phyloP scores from a whole-genome alignment of 2,797 vertebrate genomes.

The Pagetopsis macropterus region DNA sequence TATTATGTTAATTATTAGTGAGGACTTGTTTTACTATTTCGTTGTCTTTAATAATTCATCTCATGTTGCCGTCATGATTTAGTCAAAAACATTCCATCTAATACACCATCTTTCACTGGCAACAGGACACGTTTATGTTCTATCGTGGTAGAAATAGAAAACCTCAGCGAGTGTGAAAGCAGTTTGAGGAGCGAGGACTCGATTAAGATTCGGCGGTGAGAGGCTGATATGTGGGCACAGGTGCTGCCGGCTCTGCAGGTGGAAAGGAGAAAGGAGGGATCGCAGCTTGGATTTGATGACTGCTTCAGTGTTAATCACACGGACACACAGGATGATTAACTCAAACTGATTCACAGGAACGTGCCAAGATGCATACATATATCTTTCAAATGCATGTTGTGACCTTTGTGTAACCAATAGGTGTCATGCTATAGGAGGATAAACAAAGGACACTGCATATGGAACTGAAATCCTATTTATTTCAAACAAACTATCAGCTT shows the following conservation, averaged over 20 bases:
- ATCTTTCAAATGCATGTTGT: neutral
- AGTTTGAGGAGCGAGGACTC: constrained; percentile 25
- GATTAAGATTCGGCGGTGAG: constrained; percentile 39
- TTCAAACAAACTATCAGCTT: too few relatives aligned
- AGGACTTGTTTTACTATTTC: neutral
- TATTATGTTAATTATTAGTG: neutral
- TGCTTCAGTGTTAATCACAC: constrained; percentile 14
- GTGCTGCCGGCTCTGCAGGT: constrained; percentile 48
- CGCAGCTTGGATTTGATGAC: constrained; percentile 39
- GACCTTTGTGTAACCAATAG: neutral
- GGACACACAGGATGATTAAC: constrained; percentile 13
- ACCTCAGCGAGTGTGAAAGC: constrained; percentile 5
- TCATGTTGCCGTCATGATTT: neutral
- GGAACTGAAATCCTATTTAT: too few relatives aligned
- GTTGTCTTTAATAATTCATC: constrained; percentile 17
- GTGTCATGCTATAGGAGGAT: neutral
- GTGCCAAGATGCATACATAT: neutral
- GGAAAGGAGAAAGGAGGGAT: constrained; percentile 34
- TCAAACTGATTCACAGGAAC: neutral
- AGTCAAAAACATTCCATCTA: constrained; percentile 3
- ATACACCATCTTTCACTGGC: neutral
- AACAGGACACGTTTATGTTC: neutral
- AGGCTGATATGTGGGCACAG: constrained; percentile 47
- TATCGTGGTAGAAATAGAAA: constrained; percentile 10
- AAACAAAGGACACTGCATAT: neutral